Percentiles rank a stretch among this genome's conserved stretches.
Conservation (phyloP, 2,797 vertebrate species). For the Taenioides sp. region DNA sequence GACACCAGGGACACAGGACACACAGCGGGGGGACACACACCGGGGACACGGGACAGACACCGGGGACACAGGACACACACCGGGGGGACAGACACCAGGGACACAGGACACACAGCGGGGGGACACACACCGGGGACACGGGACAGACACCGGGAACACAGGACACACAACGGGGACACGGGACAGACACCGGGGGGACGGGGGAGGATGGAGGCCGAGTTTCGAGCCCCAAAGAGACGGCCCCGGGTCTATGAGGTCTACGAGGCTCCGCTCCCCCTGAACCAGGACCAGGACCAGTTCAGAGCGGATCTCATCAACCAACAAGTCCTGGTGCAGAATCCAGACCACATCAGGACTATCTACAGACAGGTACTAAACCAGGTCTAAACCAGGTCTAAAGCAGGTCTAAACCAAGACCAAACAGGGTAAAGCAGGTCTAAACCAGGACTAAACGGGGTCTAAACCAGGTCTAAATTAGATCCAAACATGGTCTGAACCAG, state of each 20-base stretch:
- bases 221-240: slow-evolving; percentile 85
- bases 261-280: slow-evolving; percentile 80
- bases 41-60: neutral
- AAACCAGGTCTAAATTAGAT: neutral
- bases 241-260: slow-evolving; percentile 80
- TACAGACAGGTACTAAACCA: slow-evolving; percentile 49
- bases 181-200: neutral
- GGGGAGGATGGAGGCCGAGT: slow-evolving; percentile 78
- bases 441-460: slow-evolving; percentile 69
- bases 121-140: neutral
- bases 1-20: no score
- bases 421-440: slow-evolving; percentile 68
- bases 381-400: neutral
- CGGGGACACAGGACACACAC: neutral
- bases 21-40: no score
- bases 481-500: neutral
- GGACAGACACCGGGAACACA: neutral
- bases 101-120: no score
- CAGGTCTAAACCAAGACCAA: neutral
- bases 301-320: slow-evolving; percentile 83
- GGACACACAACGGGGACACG: no score
- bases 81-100: no score
- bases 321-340: slow-evolving; percentile 59
- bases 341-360: slow-evolving; percentile 41
- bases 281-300: slow-evolving; percentile 34